Evolutionary conservation across 1,140 invertebrate species (phyloP), one percentile per base, ranked within the genome.

Genomic region (Drosophila parabipectinata): DNA sequence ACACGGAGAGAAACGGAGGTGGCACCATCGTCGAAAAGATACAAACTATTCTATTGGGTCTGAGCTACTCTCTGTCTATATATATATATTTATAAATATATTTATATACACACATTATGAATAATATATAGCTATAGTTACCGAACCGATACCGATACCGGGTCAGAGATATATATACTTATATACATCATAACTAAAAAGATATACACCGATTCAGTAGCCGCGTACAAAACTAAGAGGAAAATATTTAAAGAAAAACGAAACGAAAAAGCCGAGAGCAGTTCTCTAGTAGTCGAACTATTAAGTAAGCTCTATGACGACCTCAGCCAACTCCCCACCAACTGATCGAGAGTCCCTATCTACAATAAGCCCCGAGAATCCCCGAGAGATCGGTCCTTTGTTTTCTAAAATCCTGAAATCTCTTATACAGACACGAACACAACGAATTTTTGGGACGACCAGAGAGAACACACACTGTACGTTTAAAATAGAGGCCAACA

Each of bases 41-140:
- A 12, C 18, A 47, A 47, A 47, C 44, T 47, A 47, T 47, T 58
- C 10, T 48, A 77, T 41, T 74, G 76, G 71, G 71, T 80, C 76
- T 71, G 76, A 80, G 60, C 72, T 76, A 76, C 63, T 77, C 77
- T 72, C 51, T 68, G 52, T 73, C 54, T 59, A 37, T 45, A 68
- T 57, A 68, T 51, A 68, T 18, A 66, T 24, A 52, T 15, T 28
- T 28, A 28, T 28, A 28, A 6, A 28, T 6, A 54, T 34, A 69
- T 34, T 34, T 47, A 53, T 48, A 62, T 45, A 77, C 51, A 69
- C 24, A 73, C 68, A 60, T 66, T 57, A 53, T 32, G 64, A 28
- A 50, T 24, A 37, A 69, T 55, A 80, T 58, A 21, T 67, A 72
- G 69, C 41, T 75, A 55, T 69, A 69, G 44, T 45, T 53, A 74